phyloP scores from a whole-genome alignment of 2,113 vertebrate genomes.

The Mastomys coucha region DNA sequence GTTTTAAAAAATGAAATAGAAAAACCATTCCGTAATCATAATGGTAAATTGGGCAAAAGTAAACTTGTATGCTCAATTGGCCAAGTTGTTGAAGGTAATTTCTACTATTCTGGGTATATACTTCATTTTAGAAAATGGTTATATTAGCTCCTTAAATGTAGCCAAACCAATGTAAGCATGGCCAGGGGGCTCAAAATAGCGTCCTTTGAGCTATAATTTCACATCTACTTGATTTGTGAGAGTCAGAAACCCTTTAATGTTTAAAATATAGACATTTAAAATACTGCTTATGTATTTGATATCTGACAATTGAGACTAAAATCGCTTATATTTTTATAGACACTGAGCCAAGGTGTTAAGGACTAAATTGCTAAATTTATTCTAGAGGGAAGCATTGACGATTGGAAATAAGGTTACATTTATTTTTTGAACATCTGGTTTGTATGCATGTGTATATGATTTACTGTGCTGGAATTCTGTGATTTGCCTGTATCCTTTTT shows the following conservation, averaged over 20 bases:
- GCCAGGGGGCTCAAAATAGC: constrained; percentile 67
- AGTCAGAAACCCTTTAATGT: constrained; percentile 79
- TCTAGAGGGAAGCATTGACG: constrained; percentile 80
- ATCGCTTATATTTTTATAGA: constrained; percentile 83
- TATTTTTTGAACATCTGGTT: constrained; percentile 88
- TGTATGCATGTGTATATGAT: constrained; percentile 88
- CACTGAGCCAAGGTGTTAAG: constrained; percentile 83
- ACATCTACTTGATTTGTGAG: constrained; percentile 80
- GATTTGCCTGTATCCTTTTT: constrained; percentile 86
- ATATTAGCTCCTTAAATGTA: constrained; percentile 40
- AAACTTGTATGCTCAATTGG: not conserved
- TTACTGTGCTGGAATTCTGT: constrained; percentile 84
- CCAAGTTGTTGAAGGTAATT: constrained; percentile 40
- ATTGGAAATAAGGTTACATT: constrained; percentile 88
- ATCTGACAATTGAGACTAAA: constrained; percentile 84
- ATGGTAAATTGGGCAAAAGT: constrained; percentile 2
- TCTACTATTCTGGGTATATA: constrained; percentile 33
- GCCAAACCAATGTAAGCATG: constrained; percentile 65
- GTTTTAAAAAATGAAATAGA: not conserved
- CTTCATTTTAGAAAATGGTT: constrained; percentile 54
- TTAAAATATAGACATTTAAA: constrained; percentile 77
- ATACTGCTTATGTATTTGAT: constrained; percentile 79
- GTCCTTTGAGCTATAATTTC: constrained; percentile 73
- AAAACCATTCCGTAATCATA: not conserved
- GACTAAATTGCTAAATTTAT: constrained; percentile 87